Base-by-base conservation (phyloP, 2,797 vertebrate species). In the Masticophis lateralis region DNA sequence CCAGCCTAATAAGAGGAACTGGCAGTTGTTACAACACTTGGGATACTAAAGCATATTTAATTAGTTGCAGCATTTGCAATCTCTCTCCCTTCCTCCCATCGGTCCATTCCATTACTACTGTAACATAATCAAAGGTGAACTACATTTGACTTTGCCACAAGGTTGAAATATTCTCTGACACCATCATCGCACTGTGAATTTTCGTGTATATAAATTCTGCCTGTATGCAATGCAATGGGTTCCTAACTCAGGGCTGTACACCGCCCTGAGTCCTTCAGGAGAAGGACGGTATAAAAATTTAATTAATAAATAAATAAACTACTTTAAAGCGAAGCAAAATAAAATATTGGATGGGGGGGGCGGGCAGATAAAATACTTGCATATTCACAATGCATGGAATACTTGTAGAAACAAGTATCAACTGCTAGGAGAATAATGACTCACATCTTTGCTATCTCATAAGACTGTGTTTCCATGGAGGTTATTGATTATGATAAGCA, bases 1-100 rank as follows among this genome's bases (percentile, higher is more conserved):
- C 94, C 95, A 94, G 95, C 95, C 96, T 97, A 97, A 96, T 97
- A 97, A 97, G 96, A 97, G 94, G 89, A 98, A 97, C 95, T 91
- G 93, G 60, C 96, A 94, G 94, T 97, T 97, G 92, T 96, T 95
- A 95, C 92, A 96, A 95, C 93, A 95, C 91, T 94, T 94, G 94
- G 94, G 96, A 94, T 95, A 96, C 92, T 94, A 96, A 97, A 97
- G 94, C 53, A 90, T 96, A 96, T 96, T 97, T 96, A 96, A 96
- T 97, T 96, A 97, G 92, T 94, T 95, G 94, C 94, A 94, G 93
- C 96, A 92, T 87, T 55, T 91, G 92, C 90, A 94, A 88, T 94
- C 43, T 63, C 13, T 37, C 27, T 59, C 9, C 47, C 16, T 27
- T 32, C 69, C 53, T 32, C 9, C 61, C 56, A 13, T 18, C n/a